Evolutionary conservation across 1,140 invertebrate genomes (phyloP).

Genomic region (Neodiprion lecontei): DNA sequence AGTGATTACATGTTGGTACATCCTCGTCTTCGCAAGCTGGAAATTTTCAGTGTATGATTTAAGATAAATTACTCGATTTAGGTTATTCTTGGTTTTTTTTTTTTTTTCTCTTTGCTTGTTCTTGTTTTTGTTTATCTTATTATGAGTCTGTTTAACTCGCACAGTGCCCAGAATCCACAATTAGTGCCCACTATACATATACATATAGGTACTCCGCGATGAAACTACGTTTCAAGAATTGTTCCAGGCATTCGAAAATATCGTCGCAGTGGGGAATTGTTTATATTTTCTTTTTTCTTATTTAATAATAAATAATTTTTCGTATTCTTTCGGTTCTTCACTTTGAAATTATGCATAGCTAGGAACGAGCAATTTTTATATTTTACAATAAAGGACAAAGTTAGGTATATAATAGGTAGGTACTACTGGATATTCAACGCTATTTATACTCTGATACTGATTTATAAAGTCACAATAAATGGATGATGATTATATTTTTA

Average conservation of each 20-base stretch:
- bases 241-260: constrained; percentile 4
- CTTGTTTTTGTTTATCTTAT: constrained; percentile 18
- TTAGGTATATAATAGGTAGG: not conserved
- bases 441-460: constrained; percentile 1
- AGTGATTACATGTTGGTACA: constrained; percentile 62
- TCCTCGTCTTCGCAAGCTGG: constrained; percentile 33
- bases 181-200: not conserved
- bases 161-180: not conserved
- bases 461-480: not conserved
- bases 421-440: not conserved
- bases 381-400: constrained; percentile 27
- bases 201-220: constrained; percentile 4
- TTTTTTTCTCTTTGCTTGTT: constrained; percentile 13
- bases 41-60: constrained; percentile 18
- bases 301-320: constrained; percentile 19
- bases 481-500: not conserved
- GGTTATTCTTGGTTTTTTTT: constrained; percentile 16
- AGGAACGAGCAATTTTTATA: too few species aligned
- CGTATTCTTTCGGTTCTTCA: constrained; percentile 5
- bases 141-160: constrained; percentile 13
- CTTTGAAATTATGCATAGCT: too few species aligned
- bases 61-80: constrained; percentile 12
- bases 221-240: not conserved
- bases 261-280: constrained; percentile 8
- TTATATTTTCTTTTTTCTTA: constrained; percentile 14